Conservation (phyloP, 2,797 vertebrate species). For the Tenualosa ilisha region DNA sequence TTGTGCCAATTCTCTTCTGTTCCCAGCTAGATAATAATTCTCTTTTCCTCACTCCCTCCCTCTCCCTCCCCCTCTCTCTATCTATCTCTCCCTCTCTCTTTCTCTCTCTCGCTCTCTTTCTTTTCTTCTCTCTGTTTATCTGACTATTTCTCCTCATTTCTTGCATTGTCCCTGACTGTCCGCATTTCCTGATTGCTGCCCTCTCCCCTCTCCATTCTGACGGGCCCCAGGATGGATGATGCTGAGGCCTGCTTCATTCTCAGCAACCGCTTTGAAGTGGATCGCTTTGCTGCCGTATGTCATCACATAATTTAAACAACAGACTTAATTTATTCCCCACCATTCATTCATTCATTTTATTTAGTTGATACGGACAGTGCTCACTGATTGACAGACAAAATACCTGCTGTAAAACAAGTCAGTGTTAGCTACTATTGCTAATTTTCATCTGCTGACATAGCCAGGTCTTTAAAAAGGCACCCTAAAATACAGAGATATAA, state of each 20-base stretch:
- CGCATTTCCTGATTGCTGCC: conserved; percentile 36
- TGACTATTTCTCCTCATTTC: not conserved
- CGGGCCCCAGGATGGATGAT: conserved; percentile 81
- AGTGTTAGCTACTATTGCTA: too few species aligned
- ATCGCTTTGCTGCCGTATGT: conserved; percentile 85
- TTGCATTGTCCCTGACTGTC: conserved; percentile 37
- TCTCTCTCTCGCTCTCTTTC: conserved; percentile 30
- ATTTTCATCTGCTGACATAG: too few species aligned
- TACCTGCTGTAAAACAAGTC: too few species aligned
- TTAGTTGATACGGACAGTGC: too few species aligned
- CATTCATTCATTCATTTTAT: too few species aligned
- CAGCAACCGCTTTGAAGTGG: conserved; percentile 85
- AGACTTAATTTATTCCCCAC: not conserved
- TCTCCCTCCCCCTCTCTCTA: not conserved
- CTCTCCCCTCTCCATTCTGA: conserved; percentile 45
- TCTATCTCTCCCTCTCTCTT: not conserved
- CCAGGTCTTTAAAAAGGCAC: too few species aligned
- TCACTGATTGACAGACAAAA: too few species aligned
- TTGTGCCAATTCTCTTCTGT: conserved; percentile 54
- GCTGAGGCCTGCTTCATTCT: conserved; percentile 87
- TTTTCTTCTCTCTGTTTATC: conserved; percentile 20
- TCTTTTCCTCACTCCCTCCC: conserved; percentile 35
- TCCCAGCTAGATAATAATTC: not conserved
- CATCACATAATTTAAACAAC: conserved; percentile 1
- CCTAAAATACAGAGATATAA: too few species aligned